phyloP scores from a whole-genome alignment of 2,888 invertebrate species.

The Tenodera sinensis region DNA sequence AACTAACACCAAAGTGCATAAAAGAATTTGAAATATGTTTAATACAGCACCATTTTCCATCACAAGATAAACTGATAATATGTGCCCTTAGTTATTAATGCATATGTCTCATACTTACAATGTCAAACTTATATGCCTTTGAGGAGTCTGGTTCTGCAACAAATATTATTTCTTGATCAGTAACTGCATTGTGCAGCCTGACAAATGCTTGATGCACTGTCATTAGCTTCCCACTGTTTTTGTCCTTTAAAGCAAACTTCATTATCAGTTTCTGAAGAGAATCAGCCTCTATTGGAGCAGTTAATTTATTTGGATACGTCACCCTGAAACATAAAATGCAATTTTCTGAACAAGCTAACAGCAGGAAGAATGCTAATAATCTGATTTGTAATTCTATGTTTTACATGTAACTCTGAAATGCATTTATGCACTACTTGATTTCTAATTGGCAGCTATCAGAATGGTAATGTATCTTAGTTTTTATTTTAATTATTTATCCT shows the following conservation, averaged over 20 bases:
- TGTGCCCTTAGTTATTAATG: no score
- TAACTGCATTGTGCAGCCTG: constrained; percentile 62
- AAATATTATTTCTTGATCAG: constrained; percentile 83
- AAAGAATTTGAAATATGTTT: no score
- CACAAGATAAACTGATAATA: no score
- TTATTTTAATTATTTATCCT: no score
- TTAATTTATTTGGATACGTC: constrained; percentile 66
- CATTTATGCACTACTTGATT: no score
- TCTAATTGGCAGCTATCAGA: no score
- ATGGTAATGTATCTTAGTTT: no score
- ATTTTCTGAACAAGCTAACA: not conserved
- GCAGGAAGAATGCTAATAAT: no score
- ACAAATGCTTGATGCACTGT: constrained; percentile 85
- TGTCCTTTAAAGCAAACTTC: constrained; percentile 75
- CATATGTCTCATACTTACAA: constrained; percentile 53
- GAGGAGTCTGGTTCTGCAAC: constrained; percentile 83
- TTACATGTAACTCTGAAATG: no score
- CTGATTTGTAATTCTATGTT: no score
- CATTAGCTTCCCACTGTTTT: constrained; percentile 61
- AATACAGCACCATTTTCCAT: no score
- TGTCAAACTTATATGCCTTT: constrained; percentile 82
- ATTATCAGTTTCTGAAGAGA: constrained; percentile 83
- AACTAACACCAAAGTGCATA: no score
- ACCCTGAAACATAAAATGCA: constrained; percentile 51
- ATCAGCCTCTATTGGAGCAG: constrained; percentile 74